These are phyloP conservation scores for Sarcophaga carnaria DNA, from an alignment of 2,888 invertebrate genomes.

Conservation along the genomic window DNA sequence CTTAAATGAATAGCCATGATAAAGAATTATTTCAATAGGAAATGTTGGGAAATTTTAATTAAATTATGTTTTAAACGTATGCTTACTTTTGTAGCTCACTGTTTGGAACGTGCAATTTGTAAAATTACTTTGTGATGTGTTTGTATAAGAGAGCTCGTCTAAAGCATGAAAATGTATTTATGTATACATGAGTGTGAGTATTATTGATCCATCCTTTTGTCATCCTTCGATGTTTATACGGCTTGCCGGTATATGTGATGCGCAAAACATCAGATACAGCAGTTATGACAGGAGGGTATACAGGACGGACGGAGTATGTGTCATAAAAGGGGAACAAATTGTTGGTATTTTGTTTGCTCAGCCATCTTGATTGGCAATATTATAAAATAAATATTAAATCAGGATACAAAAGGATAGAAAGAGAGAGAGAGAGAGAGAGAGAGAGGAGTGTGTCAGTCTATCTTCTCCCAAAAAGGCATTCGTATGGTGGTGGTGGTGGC, in stretches of 20 bases:
- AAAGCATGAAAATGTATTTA: background rate
- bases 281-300: slow-evolving; percentile 35
- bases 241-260: slow-evolving; percentile 38
- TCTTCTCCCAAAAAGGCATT: background rate
- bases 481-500: background rate
- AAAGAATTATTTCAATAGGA: too few relatives aligned
- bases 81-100: slow-evolving; percentile 5
- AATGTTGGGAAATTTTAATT: too few relatives aligned
- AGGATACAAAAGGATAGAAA: slow-evolving; percentile 1
- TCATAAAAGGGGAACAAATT: slow-evolving; percentile 18
- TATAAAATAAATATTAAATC: slow-evolving; percentile 81
- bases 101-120: slow-evolving; percentile 41
- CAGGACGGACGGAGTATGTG: slow-evolving; percentile 6
- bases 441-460: background rate
- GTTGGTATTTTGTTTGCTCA: slow-evolving; percentile 80
- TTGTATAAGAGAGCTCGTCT: background rate
- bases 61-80: background rate
- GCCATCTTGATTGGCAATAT: slow-evolving; percentile 82
- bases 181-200: slow-evolving; percentile 65
- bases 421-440: slow-evolving; percentile 18
- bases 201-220: slow-evolving; percentile 78
- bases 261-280: slow-evolving; percentile 51
- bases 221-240: slow-evolving; percentile 49
- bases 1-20: too few relatives aligned
- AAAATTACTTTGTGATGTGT: slow-evolving; percentile 42